Percentiles rank a stretch among this genome's conserved stretches.
These are phyloP conservation scores for Sepiola atlantica DNA, from an alignment of 2,888 invertebrate species.

Conservation along the genomic window DNA sequence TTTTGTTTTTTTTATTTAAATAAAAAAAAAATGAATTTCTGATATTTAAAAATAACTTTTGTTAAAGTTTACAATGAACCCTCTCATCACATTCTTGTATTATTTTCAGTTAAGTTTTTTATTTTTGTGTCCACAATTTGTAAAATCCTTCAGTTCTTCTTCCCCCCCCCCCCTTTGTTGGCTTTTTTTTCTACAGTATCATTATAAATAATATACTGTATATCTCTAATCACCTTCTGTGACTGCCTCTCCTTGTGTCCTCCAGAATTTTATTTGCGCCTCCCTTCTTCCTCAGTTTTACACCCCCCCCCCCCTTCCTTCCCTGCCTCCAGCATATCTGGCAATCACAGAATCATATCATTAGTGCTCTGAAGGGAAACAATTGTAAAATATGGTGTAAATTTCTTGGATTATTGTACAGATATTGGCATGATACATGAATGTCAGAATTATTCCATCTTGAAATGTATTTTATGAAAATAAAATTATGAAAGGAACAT, in stretches of 20 bases:
- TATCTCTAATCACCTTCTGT: background rate
- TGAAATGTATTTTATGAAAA: slow-evolving; percentile 45
- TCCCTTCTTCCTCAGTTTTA: background rate
- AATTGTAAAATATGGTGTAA: slow-evolving; percentile 45
- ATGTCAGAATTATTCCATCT: slow-evolving; percentile 41
- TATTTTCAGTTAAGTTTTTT: background rate
- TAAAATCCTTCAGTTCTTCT: background rate
- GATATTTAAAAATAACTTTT: background rate
- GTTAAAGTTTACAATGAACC: slow-evolving; percentile 10
- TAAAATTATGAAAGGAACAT: slow-evolving; percentile 43
- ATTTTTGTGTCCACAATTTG: background rate
- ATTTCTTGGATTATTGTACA: slow-evolving; percentile 43
- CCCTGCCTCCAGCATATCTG: slow-evolving; percentile 1
- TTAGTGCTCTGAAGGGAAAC: slow-evolving; percentile 23
- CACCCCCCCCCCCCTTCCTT: background rate
- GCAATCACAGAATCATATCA: slow-evolving; percentile 32
- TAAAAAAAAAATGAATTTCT: background rate
- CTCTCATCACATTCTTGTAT: background rate
- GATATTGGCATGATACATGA: slow-evolving; percentile 34
- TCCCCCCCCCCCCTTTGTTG: background rate
- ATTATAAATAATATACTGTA: background rate
- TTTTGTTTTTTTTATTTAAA: no score
- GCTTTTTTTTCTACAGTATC: background rate
- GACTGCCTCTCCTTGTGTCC: background rate
- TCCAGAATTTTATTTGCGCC: background rate